phyloP scores from a whole-genome alignment of 2,888 invertebrate genomes.

The Eledona agricola region DNA sequence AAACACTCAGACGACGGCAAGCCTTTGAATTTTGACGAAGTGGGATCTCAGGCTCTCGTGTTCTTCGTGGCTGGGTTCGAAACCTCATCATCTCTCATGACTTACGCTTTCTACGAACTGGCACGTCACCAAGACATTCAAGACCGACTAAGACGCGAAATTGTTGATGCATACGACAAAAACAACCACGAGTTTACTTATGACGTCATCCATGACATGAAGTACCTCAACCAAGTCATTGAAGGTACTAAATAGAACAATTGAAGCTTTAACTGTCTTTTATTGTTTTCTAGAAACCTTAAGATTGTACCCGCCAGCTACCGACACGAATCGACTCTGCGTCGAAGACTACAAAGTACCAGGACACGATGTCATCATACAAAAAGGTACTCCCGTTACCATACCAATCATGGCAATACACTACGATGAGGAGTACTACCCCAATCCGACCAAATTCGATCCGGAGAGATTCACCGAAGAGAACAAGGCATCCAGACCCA shows the following conservation, averaged over 20 bases:
- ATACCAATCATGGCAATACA: slow-evolving; percentile 56
- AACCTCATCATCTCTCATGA: slow-evolving; percentile 44
- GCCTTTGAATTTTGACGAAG: slow-evolving; percentile 1
- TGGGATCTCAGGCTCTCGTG: slow-evolving; percentile 1
- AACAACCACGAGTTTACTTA: slow-evolving; percentile 41
- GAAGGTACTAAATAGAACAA: slow-evolving; percentile 37
- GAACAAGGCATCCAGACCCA: slow-evolving; percentile 44
- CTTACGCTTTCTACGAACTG: slow-evolving; percentile 41
- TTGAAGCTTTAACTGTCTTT: background rate
- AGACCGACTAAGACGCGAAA: slow-evolving; percentile 39
- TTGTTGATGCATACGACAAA: slow-evolving; percentile 37
- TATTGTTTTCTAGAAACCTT: slow-evolving; percentile 14
- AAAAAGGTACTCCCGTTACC: slow-evolving; percentile 25
- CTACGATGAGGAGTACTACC: slow-evolving; percentile 55
- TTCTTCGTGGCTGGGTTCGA: slow-evolving; percentile 39
- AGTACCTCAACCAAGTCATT: slow-evolving; percentile 42
- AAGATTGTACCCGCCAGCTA: slow-evolving; percentile 40
- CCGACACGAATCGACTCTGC: slow-evolving; percentile 17
- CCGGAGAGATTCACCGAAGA: slow-evolving; percentile 53
- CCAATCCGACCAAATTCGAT: slow-evolving; percentile 55
- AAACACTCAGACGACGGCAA: slow-evolving; percentile 2
- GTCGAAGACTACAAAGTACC: slow-evolving; percentile 33
- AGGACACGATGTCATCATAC: slow-evolving; percentile 6
- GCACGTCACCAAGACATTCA: slow-evolving; percentile 40
- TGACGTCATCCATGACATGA: slow-evolving; percentile 43